phyloP scores from a whole-genome alignment of 2,888 invertebrate genomes.

The Archips xylosteana region DNA sequence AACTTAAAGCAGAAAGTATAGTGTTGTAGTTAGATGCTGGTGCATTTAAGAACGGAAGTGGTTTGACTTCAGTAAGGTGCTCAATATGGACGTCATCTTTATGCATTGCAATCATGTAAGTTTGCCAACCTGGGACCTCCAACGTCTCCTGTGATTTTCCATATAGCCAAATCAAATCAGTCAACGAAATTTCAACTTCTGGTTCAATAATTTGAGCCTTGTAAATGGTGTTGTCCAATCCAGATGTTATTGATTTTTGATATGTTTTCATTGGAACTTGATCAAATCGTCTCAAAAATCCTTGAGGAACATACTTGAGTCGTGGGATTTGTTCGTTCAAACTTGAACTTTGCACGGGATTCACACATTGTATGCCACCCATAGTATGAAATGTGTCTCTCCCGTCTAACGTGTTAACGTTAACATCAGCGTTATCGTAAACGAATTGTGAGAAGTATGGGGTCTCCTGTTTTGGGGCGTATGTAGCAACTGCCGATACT shows the following conservation, averaged over 20 bases:
- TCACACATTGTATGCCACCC: conserved; percentile 15
- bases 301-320: background rate
- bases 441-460: conserved; percentile 14
- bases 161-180: too few species aligned
- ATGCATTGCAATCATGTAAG: background rate
- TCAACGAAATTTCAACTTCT: too few species aligned
- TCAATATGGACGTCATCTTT: background rate
- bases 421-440: conserved; percentile 7
- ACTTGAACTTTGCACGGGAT: background rate
- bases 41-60: conserved; percentile 57
- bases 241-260: too few species aligned
- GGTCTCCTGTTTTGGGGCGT: background rate
- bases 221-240: too few species aligned
- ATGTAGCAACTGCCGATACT: background rate
- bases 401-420: background rate
- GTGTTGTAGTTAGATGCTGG: conserved; percentile 55
- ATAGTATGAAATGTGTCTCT: background rate
- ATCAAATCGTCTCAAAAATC: background rate
- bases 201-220: too few species aligned
- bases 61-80: background rate
- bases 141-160: too few species aligned
- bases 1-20: conserved; percentile 51
- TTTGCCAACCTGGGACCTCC: background rate
- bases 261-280: too few species aligned
- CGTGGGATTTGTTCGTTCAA: background rate